phyloP scores from a whole-genome alignment of 2,797 vertebrate species.

The Dryobates pubescens region DNA sequence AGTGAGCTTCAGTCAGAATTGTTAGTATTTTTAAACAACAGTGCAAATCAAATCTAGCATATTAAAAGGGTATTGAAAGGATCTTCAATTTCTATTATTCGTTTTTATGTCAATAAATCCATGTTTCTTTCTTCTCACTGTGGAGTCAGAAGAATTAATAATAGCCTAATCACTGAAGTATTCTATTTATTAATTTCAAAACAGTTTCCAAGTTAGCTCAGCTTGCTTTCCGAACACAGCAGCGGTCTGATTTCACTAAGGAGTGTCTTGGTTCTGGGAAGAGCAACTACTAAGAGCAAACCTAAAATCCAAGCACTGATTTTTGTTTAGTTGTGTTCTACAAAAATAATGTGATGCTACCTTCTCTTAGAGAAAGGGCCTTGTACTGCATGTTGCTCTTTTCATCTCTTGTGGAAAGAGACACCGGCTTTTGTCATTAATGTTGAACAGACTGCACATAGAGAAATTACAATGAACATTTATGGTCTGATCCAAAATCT shows the following conservation, averaged over 20 bases:
- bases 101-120: background rate
- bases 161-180: background rate
- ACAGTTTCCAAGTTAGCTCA: background rate
- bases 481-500: constrained; percentile 52
- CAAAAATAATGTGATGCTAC: background rate
- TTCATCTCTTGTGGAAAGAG: background rate
- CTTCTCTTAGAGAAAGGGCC: background rate
- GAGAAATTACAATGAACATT: constrained; percentile 33
- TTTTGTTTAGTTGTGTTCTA: background rate
- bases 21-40: background rate
- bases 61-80: background rate
- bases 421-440: background rate
- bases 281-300: background rate
- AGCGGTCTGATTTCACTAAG: background rate
- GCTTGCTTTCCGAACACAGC: background rate
- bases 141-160: background rate
- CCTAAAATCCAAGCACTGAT: background rate
- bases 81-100: background rate
- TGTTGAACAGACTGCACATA: background rate
- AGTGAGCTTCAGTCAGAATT: background rate
- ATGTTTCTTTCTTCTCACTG: background rate
- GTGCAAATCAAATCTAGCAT: background rate
- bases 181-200: background rate
- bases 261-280: background rate
- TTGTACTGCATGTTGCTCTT: background rate